Conservation (phyloP, 1,140 invertebrate species). For the Leptopilina boulardi region DNA sequence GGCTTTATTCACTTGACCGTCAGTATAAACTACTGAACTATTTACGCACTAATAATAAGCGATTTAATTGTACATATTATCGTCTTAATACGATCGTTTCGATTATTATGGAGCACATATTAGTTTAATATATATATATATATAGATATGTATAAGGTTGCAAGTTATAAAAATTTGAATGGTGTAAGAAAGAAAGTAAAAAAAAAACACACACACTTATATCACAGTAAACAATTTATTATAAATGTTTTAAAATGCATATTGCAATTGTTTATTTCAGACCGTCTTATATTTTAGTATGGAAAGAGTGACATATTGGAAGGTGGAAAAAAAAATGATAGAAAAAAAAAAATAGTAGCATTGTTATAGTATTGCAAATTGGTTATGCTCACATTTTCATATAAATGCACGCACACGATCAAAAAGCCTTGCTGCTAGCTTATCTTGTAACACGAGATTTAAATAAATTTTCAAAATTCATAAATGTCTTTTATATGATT, state of each 20-base stretch:
- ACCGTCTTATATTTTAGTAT: neutral
- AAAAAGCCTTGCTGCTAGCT: constrained; percentile 63
- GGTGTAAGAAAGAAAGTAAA: neutral
- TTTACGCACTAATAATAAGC: constrained; percentile 53
- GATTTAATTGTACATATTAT: constrained; percentile 60
- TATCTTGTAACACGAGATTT: constrained; percentile 65
- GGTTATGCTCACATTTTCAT: constrained; percentile 29
- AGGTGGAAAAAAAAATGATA: neutral
- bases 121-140: constrained; percentile 37
- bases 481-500: constrained; percentile 2
- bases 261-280: neutral
- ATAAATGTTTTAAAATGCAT: neutral
- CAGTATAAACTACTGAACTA: constrained; percentile 50
- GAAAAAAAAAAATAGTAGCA: neutral
- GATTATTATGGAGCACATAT: constrained; percentile 47
- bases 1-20: constrained; percentile 22
- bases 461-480: constrained; percentile 60
- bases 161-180: constrained; percentile 18
- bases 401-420: constrained; percentile 59
- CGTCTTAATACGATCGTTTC: constrained; percentile 59
- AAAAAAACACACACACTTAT: constrained; percentile 6
- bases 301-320: neutral
- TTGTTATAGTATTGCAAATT: neutral
- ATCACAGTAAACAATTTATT: neutral
- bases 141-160: constrained; percentile 28